These are phyloP conservation scores for Ceuthmochares aereus DNA, from an alignment of 2,113 vertebrate species.

Conservation along the genomic window DNA sequence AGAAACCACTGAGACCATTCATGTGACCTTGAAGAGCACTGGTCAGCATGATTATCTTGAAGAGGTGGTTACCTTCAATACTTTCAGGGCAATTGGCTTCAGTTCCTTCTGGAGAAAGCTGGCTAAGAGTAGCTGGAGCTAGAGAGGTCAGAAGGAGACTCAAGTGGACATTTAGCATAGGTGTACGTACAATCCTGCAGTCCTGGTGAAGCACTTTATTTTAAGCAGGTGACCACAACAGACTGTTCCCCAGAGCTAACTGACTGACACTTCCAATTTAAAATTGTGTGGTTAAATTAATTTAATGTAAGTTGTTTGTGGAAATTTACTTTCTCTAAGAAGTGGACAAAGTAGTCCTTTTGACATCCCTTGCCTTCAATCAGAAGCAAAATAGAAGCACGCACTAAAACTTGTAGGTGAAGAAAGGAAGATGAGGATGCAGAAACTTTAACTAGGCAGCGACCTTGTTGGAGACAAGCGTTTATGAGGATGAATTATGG, in stretches of 20 bases:
- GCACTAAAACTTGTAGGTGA: neutral
- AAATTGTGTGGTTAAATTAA: neutral
- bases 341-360: neutral
- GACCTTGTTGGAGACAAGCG: neutral
- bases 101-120: neutral
- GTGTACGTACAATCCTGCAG: rapidly evolving
- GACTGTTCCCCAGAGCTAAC: neutral
- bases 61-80: rapidly evolving
- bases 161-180: rapidly evolving
- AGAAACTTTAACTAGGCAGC: neutral
- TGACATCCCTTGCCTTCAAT: neutral
- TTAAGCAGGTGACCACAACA: neutral
- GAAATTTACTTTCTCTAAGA: neutral
- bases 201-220: neutral
- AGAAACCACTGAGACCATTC: rapidly evolving
- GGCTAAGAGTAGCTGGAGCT: neutral
- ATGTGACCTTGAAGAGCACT: neutral
- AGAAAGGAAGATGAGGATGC: neutral
- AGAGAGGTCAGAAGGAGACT: neutral
- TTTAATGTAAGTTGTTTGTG: neutral
- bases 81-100: neutral
- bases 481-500: neutral
- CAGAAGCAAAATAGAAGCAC: neutral
- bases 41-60: neutral
- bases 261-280: neutral